Evolutionary conservation across 2,797 vertebrate genomes (phyloP), one percentile per base, ranked within the genome.

Genomic region (Loris lydekkerianus): DNA sequence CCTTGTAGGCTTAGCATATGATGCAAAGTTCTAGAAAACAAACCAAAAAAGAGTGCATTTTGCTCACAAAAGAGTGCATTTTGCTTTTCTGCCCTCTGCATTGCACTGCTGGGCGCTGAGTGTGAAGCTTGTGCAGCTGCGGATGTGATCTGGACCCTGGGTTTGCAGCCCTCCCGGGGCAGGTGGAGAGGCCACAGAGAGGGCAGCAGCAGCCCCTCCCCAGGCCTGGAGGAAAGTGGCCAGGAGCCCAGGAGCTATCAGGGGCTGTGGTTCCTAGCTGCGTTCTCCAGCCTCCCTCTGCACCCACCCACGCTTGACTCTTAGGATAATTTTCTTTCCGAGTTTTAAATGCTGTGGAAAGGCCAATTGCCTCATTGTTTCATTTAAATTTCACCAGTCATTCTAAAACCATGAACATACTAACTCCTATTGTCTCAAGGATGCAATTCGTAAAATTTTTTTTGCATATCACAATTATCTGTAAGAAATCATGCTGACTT

Each of bases 1-100:
- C 53, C 17, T 31, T 75, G 73, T 23, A 72, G 89, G 43, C 73
- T 85, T 43, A 11, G 67, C 92, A 58, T 89, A 29, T 89, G 86
- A 65, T 87, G 94, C 67, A 81, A 93, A 89, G 40, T 69, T 91
- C 78, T 58, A 73, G 43, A 81, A 85, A 81, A 43, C 67, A 58
- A 89, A 69, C 60, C 34, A 69, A 37, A 23, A 25, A 34, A 88
- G 49, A 81, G 20, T 23, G 60, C 9, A 31, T 23, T 85, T 80
- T 93, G 72, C 77, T 87, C 46, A 34, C 31, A 40, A 14, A 5
- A 40, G 40, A 40, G 40, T 40, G 40, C 5, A 40, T 40, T 18
- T 14, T 10, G 40, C 65, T 73, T 70, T 72, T 34, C 63, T 34
- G 2, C 56, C 43, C 72, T 84, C 34, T 69, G 77, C 14, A 37